Evolutionary conservation across 1,140 invertebrate genomes (phyloP), one percentile per base, ranked within the genome.

Genomic region (Leptopilina boulardi): DNA sequence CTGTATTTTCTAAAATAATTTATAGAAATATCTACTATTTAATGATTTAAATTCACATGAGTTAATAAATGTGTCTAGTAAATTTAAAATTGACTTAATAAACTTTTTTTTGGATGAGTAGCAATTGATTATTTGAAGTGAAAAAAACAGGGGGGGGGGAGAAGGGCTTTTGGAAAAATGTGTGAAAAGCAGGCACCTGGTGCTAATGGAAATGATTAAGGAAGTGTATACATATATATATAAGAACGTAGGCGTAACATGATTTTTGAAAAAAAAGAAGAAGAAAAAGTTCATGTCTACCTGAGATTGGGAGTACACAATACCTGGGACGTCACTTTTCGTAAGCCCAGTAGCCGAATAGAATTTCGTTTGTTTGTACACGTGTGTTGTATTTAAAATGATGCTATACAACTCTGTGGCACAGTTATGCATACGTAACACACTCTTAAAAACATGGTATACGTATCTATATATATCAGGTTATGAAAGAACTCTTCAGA

Each of bases 201-300:
- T 66, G 59, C 59, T 66, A 66, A 66, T 66, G 59, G 59, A 66
- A 66, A 66, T 66, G 59, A 66, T 51, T 34, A 23, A 66, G 59
- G 21, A 66, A 66, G 15, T 66, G 59, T 30, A 38, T 38, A 34
- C 6, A 34, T 34, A 66, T 38, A 34, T 34, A 34, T 34, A 66
- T 66, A 66, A 66, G 59, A 66, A 15, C 23, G 59, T 66, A 66
- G 59, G 59, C 59, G 59, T 66, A 66, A 66, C 59, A 66, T 66
- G 26, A 66, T 66, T 66, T 66, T 66, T 38, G 3, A 6, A 38
- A 30, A 30, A 66, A 59, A 26, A 59, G 56, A 59, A 59, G 30
- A 30, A 66, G 23, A 38, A 38, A 38, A 38, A 38, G 59, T 30
- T 6, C 26, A 30, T 23, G 21, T n/a, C 15, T 66, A 66, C 59